Percentiles rank a stretch among this genome's conserved stretches.
Conservation (phyloP, 2,797 vertebrate species). For the Ispidina lecontei region DNA sequence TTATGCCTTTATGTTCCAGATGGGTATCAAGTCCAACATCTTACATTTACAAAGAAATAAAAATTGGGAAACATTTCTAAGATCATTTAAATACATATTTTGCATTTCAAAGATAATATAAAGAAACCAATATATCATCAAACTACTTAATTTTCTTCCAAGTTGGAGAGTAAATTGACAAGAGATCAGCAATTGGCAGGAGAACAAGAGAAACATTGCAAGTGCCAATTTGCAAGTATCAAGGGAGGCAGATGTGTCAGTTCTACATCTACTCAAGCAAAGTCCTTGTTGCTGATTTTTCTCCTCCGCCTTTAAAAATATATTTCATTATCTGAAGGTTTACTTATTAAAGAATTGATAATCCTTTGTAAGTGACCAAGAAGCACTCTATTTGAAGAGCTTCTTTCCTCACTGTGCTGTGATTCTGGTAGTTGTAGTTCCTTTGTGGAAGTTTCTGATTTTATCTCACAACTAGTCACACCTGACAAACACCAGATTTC, state of each 20-base stretch:
- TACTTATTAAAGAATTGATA: constrained; percentile 47
- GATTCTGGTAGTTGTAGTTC: neutral
- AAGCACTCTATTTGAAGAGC: neutral
- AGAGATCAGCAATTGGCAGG: constrained; percentile 62
- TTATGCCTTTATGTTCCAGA: neutral
- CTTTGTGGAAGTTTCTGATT: neutral
- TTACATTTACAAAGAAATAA: constrained; percentile 18
- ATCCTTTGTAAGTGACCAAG: constrained; percentile 8
- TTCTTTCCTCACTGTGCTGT: neutral
- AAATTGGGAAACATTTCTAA: constrained; percentile 30
- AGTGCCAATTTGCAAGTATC: constrained; percentile 36
- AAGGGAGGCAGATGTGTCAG: constrained; percentile 43
- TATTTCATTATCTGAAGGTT: constrained; percentile 8
- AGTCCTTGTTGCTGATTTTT: neutral
- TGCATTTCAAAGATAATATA: constrained; percentile 63
- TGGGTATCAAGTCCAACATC: neutral
- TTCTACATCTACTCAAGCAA: constrained; percentile 48
- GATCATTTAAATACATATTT: constrained; percentile 36
- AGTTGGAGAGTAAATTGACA: constrained; percentile 46
- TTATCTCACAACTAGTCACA: neutral
- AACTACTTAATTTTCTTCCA: constrained; percentile 64
- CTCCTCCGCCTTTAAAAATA: neutral
- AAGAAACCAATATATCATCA: constrained; percentile 56
- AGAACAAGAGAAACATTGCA: constrained; percentile 65
- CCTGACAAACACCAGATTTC: constrained; percentile 34